phyloP scores from a whole-genome alignment of 2,888 invertebrate species.

The Synergus itoensis region DNA sequence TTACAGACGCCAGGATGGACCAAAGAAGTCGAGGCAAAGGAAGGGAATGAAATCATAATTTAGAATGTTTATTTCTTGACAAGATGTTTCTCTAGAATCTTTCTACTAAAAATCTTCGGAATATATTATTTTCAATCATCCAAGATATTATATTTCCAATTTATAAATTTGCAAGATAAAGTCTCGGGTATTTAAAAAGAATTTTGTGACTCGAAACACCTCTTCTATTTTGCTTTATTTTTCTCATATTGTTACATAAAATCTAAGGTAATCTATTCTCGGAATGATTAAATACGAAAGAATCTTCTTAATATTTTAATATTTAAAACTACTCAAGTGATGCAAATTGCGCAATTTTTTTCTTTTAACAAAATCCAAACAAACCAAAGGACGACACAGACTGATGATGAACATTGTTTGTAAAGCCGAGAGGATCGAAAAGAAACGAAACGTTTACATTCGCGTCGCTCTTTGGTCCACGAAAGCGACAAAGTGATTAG shows the following conservation, averaged over 20 bases:
- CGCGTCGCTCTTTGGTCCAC: conserved; percentile 37
- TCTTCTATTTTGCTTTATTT: not conserved
- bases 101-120: no score
- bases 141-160: no score
- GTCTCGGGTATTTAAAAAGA: no score
- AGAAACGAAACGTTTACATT: conserved; percentile 40
- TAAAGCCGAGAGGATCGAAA: conserved; percentile 38
- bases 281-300: not conserved
- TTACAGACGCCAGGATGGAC: conserved; percentile 47
- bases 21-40: not conserved
- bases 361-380: conserved; percentile 28
- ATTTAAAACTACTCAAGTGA: not conserved
- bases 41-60: conserved; percentile 11
- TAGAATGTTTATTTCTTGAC: not conserved
- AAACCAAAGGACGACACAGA: conserved; percentile 38
- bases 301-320: not conserved
- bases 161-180: no score
- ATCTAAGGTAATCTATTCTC: not conserved
- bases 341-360: not conserved
- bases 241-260: not conserved
- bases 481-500: conserved; percentile 65
- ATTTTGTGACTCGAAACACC: no score
- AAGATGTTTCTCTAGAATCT: not conserved
- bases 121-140: no score
- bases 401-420: conserved; percentile 38